Evolutionary conservation across 2,888 invertebrate species (phyloP).

Genomic region (Plebejus melissa): DNA sequence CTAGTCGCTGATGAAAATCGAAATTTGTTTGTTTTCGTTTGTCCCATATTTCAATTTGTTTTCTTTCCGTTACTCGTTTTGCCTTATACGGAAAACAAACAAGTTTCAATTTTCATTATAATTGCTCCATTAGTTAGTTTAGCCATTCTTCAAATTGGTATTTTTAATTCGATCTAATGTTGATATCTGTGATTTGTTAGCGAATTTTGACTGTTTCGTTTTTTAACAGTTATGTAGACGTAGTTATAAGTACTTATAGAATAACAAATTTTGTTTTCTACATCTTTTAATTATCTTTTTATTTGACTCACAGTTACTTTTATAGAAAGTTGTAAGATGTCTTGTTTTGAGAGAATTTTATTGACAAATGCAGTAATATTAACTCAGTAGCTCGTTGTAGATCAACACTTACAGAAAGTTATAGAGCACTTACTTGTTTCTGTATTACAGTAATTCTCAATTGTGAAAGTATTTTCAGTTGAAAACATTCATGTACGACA

Average conservation of each 20-base stretch:
- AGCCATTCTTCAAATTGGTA: slow-evolving; percentile 71
- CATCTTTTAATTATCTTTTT: not conserved
- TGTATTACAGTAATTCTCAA: not conserved
- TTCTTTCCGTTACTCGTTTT: slow-evolving; percentile 31
- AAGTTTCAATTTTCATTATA: slow-evolving; percentile 65
- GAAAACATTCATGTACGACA: not conserved
- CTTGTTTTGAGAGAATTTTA: not conserved
- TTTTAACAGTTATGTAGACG: slow-evolving; percentile 31
- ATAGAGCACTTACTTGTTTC: not conserved
- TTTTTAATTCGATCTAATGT: slow-evolving; percentile 60
- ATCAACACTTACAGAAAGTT: not conserved
- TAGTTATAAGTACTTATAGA: slow-evolving; percentile 20
- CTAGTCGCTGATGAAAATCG: slow-evolving; percentile 67
- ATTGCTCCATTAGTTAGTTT: slow-evolving; percentile 78
- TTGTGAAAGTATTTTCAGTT: not conserved
- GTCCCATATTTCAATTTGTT: slow-evolving; percentile 34
- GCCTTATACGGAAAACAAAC: slow-evolving; percentile 45
- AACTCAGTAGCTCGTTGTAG: not conserved
- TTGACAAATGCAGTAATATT: not conserved
- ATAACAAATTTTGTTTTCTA: slow-evolving; percentile 19
- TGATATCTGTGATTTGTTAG: slow-evolving; percentile 41
- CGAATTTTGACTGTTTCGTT: slow-evolving; percentile 32
- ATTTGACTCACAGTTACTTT: not conserved
- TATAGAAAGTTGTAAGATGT: not conserved
- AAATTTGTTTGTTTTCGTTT: slow-evolving; percentile 55